Evolutionary conservation across 2,888 invertebrate species (phyloP), one percentile per base, ranked within the genome.

Genomic region (Brachyopa scutellaris): DNA sequence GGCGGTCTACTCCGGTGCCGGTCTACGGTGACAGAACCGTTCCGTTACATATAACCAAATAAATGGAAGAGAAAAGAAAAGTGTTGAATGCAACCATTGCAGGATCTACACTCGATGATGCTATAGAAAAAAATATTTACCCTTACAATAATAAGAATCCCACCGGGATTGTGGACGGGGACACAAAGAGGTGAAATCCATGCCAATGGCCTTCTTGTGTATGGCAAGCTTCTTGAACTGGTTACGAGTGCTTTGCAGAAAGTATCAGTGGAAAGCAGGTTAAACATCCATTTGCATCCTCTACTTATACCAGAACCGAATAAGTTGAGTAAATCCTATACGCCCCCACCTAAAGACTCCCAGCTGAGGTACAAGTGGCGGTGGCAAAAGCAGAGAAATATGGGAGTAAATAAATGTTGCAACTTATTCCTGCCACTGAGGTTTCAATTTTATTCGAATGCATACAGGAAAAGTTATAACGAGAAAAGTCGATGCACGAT

Each of bases 71-170:
- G 26, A 42, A 19, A 42, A 23, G 9, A 53, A 49, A 59, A 51
- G 45, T 17, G 31, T 62, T 62, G 38, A 62, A 70, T 70, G 69
- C 61, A 55, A 70, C 62, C 69, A 36, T 70, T 76, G 31, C 57
- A 47, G 62, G 38, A n/a, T n/a, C n/a, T n/a, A n/a, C 55, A 40
- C 42, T 59, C 59, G 9, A 45, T 36, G 45, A 70, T 42, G 51
- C 51, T 23, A 21, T 15, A 21, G 42, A 61, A 29, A 13, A n/a
- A n/a, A n/a, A n/a, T n/a, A 40, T 29, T 21, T 11, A 19, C 42
- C 76, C 45, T 42, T 45, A 53, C 69, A 76, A 76, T n/a, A n/a
- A 62, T 62, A 77, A n/a, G n/a, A 70, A 77, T 70, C 62, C 47
- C 42, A 38, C 45, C 19, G 49, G 29, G 26, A 40, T 55, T n/a